Base-by-base conservation (phyloP, 2,888 invertebrate genomes). In the Clepsis dumicolana region DNA sequence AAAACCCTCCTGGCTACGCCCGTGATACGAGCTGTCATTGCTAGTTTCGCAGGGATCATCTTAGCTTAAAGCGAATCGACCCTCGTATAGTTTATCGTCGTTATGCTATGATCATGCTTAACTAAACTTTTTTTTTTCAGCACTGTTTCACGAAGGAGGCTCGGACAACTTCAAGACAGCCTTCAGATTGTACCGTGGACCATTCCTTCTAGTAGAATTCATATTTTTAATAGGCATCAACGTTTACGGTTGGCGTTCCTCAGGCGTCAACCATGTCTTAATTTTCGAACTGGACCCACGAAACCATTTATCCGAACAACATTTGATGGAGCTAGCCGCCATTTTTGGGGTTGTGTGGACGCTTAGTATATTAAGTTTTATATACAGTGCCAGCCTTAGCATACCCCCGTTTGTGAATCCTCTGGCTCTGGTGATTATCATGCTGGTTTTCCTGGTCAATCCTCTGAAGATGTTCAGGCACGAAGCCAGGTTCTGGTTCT, bases 201-300 rank as follows among this genome's bases (percentile, higher is more conserved):
- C 99, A 2, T 95, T 99, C 76, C 95, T 99, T 7, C 94, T 99
- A 70, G 97, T 99, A 32, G 96, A 98, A 80, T 98, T 98, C 84
- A 95, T 99, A 80, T 99, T 99, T 85, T 94, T 99, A 38, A 97
- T 99, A 90, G 99, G 99, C 27, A 96, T 99, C 60, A 99, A 99
- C 84, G 98, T 99, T 0, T 99, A 99, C 85, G 99, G 99, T 5
- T 99, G 99, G 99, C 94, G 99, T 3, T 98, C 98, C 0, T 98
- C 98, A 0, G 99, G 99, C 2, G 99, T 99, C 14, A 99, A 99
- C 92, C 99, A 99, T 85, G 99, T 99, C 0, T 94, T 99, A 1
- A 99, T 99, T 76, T 99, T 99, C 88, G 99, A 99, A 85, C 93
- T 99, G 79, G 99, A 99, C 88, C 99, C 99, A 0, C 94, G 99